Conservation (phyloP, 2,888 invertebrate genomes). For the Andrena fulva region DNA sequence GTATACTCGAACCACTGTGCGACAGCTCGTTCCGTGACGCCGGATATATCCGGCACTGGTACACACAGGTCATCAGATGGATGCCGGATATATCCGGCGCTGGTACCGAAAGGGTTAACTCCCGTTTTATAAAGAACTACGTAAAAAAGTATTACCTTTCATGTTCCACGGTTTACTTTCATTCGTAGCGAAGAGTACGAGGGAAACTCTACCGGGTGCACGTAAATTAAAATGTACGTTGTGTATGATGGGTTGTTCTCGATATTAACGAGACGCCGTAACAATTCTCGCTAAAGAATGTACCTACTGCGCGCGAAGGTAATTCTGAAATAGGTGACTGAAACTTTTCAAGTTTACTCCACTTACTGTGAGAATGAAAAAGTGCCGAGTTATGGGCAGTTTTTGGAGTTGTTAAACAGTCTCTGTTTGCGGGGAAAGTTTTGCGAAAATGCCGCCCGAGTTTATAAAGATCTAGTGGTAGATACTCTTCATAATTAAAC, state of each 20-base stretch:
- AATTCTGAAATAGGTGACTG: background rate
- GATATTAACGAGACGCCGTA: background rate
- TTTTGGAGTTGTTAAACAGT: background rate
- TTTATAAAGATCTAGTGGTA: background rate
- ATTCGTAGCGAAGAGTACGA: background rate
- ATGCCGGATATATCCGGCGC: too few relatives aligned
- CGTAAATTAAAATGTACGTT: background rate
- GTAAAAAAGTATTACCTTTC: slow-evolving; percentile 4
- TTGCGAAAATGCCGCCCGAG: background rate
- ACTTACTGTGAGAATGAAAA: background rate
- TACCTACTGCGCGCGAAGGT: too few relatives aligned
- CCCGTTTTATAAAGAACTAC: background rate
- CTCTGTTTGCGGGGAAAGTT: background rate
- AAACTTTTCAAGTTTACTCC: background rate
- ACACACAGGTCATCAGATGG: too few relatives aligned
- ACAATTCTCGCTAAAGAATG: background rate
- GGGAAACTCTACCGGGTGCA: background rate
- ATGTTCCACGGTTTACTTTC: background rate
- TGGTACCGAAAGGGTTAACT: too few relatives aligned
- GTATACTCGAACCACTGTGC: too few relatives aligned
- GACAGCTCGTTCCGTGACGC: too few relatives aligned
- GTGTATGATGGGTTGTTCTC: background rate
- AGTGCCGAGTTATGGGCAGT: background rate
- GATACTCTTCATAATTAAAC: background rate
- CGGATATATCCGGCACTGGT: too few relatives aligned